Base-by-base conservation (phyloP, 2,888 invertebrate species). In the Antheraea yamamai region DNA sequence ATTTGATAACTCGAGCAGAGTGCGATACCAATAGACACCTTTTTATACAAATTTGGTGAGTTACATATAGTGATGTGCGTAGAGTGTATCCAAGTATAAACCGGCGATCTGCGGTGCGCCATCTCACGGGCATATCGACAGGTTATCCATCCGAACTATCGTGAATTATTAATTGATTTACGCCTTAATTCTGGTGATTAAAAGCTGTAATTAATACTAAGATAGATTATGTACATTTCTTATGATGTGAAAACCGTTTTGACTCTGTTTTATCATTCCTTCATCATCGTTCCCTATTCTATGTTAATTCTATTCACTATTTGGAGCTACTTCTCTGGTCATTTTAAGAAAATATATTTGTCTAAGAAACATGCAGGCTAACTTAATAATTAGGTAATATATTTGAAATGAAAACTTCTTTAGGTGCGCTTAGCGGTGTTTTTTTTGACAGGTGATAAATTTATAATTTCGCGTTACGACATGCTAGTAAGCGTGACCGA, bases 151-250 rank as follows among this genome's bases (percentile, higher is more conserved):
- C 20, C 72, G 61, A 66, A 61, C 61, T 72, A 72, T 75, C 51
- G 55, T 35, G 61, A n/a, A 70, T 75, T 47, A 75, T 75, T 75
- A 75, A 75, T 75, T 72, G 72, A 75, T 72, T 75, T 58, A 47
- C 74, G 4, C 12, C 71, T 39, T 23, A 71, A 20, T 72, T 75
- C 72, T 51, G 61, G 58, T 75, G 14, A 64, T 26, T 64, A 30
- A 66, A 12, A 6, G 26, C 64, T 66, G 26, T 66, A 30, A 30
- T 66, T 14, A 30, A 4, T 66, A 30, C 16, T 66, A 16, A 30
- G 64, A 30, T 66, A 16, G n/a, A 58, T 52, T 2, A 52, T 47
- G 10, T 47, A 47, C 7, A 47, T 12, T 0, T 47, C 2, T 1
- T 47, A 47, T 12, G 12, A 47, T 7, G 47, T 16, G 20, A 55